A percentile compares a stretch with the other conserved stretches of the same genome.
Evolutionary conservation across 2,113 vertebrate genomes (phyloP).

Genomic region (Hyla sarda): DNA sequence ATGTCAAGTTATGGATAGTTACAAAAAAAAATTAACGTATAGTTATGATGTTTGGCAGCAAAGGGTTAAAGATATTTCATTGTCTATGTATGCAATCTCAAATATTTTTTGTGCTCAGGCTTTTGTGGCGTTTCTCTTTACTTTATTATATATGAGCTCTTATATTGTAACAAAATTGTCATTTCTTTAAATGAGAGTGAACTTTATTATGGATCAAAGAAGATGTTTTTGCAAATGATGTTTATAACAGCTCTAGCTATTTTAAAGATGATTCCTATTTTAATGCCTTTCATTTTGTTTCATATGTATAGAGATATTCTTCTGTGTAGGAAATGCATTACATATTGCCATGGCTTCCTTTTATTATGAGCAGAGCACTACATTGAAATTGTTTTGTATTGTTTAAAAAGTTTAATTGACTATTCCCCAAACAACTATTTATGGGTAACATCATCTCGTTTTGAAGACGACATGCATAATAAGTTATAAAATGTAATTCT

Average conservation of each 20-base stretch:
- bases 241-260: not conserved
- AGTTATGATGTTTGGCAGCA: too few relatives aligned
- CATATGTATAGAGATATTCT: not conserved
- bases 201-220: not conserved
- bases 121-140: not conserved
- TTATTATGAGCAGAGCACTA: not conserved
- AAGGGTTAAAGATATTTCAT: not conserved
- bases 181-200: not conserved
- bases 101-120: not conserved
- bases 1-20: too few relatives aligned
- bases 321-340: not conserved
- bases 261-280: not conserved
- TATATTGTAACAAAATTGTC: not conserved
- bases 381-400: not conserved
- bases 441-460: not conserved
- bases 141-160: not conserved
- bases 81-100: not conserved
- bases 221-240: not conserved
- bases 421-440: conserved; percentile 9
- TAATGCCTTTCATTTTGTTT: not conserved
- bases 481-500: conserved; percentile 13
- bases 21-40: too few relatives aligned
- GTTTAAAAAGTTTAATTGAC: not conserved
- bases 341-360: not conserved
- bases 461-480: not conserved